Conservation (phyloP, 2,888 invertebrate genomes). For the Erannis defoliaria region DNA sequence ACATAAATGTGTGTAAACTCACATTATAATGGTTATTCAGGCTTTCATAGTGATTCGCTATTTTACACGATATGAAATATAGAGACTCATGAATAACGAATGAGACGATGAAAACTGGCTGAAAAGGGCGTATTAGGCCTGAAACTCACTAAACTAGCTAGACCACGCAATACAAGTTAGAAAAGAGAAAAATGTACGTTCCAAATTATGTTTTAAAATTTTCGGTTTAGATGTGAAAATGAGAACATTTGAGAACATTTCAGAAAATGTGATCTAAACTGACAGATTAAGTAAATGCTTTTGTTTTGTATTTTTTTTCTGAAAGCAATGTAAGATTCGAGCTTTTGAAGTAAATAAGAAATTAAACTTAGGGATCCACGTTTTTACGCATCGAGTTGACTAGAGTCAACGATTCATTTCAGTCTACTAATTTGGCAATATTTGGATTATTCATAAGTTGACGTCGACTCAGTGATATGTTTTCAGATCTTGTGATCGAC, state of each 20-base stretch:
- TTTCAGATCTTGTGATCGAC: slow-evolving; percentile 1
- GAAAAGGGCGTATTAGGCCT: slow-evolving; percentile 53
- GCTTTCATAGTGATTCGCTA: slow-evolving; percentile 47
- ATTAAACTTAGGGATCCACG: slow-evolving; percentile 27
- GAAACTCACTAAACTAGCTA: slow-evolving; percentile 15
- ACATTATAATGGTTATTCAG: slow-evolving; percentile 43
- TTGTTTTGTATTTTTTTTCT: not conserved
- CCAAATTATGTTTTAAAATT: not conserved
- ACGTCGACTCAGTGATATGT: not conserved
- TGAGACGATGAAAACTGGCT: slow-evolving; percentile 67
- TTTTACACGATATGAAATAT: slow-evolving; percentile 66
- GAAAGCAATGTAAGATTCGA: slow-evolving; percentile 1
- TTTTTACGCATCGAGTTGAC: slow-evolving; percentile 33
- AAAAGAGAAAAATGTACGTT: not conserved
- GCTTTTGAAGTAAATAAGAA: slow-evolving; percentile 36
- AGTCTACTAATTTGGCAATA: slow-evolving; percentile 36
- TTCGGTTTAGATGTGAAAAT: not conserved
- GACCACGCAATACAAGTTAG: slow-evolving; percentile 8
- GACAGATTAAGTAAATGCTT: too few relatives aligned
- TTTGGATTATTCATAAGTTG: slow-evolving; percentile 35
- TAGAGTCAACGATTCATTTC: slow-evolving; percentile 38
- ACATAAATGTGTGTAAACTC: slow-evolving; percentile 24
- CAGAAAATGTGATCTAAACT: too few relatives aligned
- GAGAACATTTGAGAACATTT: not conserved
- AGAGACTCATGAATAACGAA: slow-evolving; percentile 72